These are phyloP conservation scores for Drosophila fungiperda DNA, from an alignment of 2,888 invertebrate species.

Conservation along the genomic window DNA sequence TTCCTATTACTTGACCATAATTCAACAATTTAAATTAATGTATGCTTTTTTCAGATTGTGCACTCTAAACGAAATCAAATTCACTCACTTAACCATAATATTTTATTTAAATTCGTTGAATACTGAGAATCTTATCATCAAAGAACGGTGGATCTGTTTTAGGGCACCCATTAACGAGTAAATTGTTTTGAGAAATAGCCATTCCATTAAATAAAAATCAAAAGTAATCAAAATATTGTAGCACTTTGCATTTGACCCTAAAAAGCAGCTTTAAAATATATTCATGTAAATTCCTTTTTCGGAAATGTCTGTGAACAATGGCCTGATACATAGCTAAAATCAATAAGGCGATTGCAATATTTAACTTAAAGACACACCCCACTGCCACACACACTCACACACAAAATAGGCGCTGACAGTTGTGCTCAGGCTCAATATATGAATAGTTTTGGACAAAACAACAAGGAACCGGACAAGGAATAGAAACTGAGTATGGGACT, in stretches of 20 bases:
- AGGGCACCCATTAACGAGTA: conserved; percentile 44
- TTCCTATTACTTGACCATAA: conserved; percentile 7
- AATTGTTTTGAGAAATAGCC: conserved; percentile 14
- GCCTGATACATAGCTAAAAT: conserved; percentile 34
- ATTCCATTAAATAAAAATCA: no score
- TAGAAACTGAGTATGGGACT: background rate
- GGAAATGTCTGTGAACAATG: conserved; percentile 5
- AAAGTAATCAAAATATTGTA: no score
- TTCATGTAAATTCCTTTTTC: conserved; percentile 7
- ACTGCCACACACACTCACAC: background rate
- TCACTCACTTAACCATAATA: background rate
- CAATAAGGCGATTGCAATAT: conserved; percentile 50
- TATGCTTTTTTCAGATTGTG: conserved; percentile 2
- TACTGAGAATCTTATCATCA: conserved; percentile 27
- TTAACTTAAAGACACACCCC: conserved; percentile 46
- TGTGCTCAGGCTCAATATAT: conserved; percentile 23
- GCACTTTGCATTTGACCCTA: no score
- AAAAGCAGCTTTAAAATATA: background rate
- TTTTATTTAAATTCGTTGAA: conserved; percentile 18
- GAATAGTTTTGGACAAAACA: conserved; percentile 1
- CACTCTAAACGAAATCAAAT: conserved; percentile 10
- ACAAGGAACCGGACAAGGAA: background rate
- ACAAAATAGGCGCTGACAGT: conserved; percentile 37
- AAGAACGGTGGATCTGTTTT: background rate
- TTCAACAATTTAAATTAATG: background rate